Evolutionary conservation across 2,113 vertebrate species (phyloP).

Genomic region (Camelus bactrianus): DNA sequence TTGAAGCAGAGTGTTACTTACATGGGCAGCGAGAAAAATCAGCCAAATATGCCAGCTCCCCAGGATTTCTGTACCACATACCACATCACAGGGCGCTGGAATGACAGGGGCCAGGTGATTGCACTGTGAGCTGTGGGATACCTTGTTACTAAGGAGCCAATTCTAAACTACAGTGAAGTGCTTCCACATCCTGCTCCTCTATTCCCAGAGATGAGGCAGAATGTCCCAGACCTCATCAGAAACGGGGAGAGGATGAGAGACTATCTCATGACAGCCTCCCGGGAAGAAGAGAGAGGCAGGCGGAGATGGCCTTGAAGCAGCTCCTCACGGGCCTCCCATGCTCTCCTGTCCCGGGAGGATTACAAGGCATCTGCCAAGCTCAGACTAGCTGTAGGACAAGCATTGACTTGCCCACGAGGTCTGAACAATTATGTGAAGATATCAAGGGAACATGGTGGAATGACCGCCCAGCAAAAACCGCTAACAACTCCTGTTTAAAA

Average conservation of each 20-base stretch:
- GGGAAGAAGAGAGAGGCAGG: not conserved
- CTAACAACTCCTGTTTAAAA: not conserved
- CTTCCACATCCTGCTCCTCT: not conserved
- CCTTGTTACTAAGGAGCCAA: not conserved
- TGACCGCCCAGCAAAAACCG: not conserved
- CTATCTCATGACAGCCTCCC: not conserved
- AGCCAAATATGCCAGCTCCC: not conserved
- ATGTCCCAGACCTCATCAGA: not conserved
- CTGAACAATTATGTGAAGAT: not conserved
- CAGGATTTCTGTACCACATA: not conserved
- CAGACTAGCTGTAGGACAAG: not conserved
- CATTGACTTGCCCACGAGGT: not conserved
- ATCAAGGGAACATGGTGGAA: not conserved
- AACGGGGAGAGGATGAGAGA: not conserved
- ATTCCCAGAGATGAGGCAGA: not conserved
- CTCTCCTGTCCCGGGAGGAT: not conserved
- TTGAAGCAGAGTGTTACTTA: not conserved
- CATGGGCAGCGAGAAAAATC: not conserved
- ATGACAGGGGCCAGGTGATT: not conserved
- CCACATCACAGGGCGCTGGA: not conserved
- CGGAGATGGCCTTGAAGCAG: rapidly evolving
- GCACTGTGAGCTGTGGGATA: not conserved
- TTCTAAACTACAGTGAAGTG: not conserved
- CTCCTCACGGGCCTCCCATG: not conserved
- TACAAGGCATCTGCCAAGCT: not conserved